Conservation (phyloP, 2,888 invertebrate species). For the Diploptera punctata region DNA sequence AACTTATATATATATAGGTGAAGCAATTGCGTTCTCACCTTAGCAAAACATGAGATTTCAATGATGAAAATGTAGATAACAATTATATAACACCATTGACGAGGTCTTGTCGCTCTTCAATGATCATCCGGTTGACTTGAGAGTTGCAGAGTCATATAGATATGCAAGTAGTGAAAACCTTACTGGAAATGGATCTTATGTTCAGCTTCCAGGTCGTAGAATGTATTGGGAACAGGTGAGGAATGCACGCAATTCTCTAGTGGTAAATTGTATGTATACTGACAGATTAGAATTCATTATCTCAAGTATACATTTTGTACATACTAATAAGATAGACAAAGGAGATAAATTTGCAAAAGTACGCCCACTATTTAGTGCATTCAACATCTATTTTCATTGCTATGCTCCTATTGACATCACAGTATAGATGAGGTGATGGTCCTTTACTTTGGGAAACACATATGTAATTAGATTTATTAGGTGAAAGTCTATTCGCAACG, state of each 20-base stretch:
- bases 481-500: background rate
- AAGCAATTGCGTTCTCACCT: too few relatives aligned
- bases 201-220: background rate
- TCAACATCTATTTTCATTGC: background rate
- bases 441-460: background rate
- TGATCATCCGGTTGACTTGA: too few relatives aligned
- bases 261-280: background rate
- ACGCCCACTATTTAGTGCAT: background rate
- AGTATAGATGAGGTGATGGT: background rate
- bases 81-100: too few relatives aligned
- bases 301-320: background rate
- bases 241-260: background rate
- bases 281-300: background rate
- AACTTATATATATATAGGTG: too few relatives aligned
- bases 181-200: too few relatives aligned
- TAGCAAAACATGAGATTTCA: too few relatives aligned
- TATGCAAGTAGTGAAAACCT: too few relatives aligned
- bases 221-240: background rate
- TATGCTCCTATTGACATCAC: background rate
- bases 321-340: background rate
- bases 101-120: too few relatives aligned
- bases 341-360: background rate
- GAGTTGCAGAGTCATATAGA: too few relatives aligned
- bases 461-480: too few relatives aligned
- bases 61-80: too few relatives aligned